Base-by-base conservation (phyloP, 1,140 invertebrate species). In the Cydia fagiglandana region DNA sequence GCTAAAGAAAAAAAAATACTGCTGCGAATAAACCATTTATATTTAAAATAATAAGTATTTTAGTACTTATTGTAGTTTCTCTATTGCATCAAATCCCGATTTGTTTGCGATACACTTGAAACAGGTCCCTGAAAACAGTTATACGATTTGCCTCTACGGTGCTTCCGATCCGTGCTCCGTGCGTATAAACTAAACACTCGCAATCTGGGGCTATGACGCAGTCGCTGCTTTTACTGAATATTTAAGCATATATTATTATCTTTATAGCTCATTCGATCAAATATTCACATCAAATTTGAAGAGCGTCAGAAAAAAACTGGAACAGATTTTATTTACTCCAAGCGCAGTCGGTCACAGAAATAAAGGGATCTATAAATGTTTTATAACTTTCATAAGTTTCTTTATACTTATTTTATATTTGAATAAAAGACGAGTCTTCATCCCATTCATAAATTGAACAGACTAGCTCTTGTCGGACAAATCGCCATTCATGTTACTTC, bases 261-360 rank as follows among this genome's bases (percentile, higher is more conserved):
- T 84, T 81, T 81, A 83, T 83, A 66, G 80, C 80, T 64, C 76
- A 70, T 80, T 77, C 74, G 75, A 79, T 84, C 81, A 76, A 76
- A 81, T 78, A 79, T 82, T 78, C 79, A 81, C 76, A 75, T 81
- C 75, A 80, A 78, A 78, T 77, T 77, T 76, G 74, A 75, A 77
- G 79, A 79, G 70, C 30, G 50, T 53, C 73, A 76, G 76, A 50
- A 81, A 78, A 41, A 83, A 80, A 78, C 64, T 53, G 50, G 61
- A 78, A 17, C 34, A 41, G 75, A 73, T 82, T 79, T 79, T 78
- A 77, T 76, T 34, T 70, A 24, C 34, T 0, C n/a, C 9, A 61
- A 2, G 20, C 20, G 20, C 56, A 61, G 12, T 61, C 53, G n/a
- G 10, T 17, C 53, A 9, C 17, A 9, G 53, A 53, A 53, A 5